Evolutionary conservation across 2,113 vertebrate species (phyloP), one percentile per base, ranked within the genome.

Genomic region (Prietella phreatophila): DNA sequence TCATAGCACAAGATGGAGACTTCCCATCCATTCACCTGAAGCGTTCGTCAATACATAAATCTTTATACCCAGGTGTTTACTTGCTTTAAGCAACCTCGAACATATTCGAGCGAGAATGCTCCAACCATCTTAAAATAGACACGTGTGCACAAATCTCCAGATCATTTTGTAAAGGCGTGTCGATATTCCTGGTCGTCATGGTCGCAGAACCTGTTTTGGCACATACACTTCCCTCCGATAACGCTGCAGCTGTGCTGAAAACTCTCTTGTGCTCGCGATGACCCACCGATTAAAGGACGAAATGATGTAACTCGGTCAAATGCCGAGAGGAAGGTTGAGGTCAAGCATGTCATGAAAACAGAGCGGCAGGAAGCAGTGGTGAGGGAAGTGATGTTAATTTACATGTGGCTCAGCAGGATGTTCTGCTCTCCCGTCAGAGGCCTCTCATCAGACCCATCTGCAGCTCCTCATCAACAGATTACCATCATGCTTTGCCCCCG

Each of bases 301-400:
- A 56, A 58, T 80, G 87, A 80, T 84, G 82, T 47, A 75, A 71
- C 67, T 82, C 76, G 83, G 85, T 83, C 87, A 89, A 89, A 89
- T 71, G 50, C 88, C 75, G 56, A 76, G 65, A 88, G 89, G 84
- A 88, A 89, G 86, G 89, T 86, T 89, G 78, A 83, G 79, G 88
- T 90, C 86, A 88, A 85, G 88, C 63, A 87, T 87, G 58, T 79
- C 53, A 78, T 88, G 86, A 83, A 73, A 91, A 89, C 84, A 89
- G 87, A 83, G 85, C 80, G 80, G 76, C 87, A 89, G 89, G 91
- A 91, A 90, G 65, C 60, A 30, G 39, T 75, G 85, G 61, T 88
- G 73, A 83, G 82, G 87, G 86, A 91, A 90, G 84, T 39, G 84
- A 84, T 90, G 86, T 88, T 85, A 91, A 92, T 91, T 89, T 90